A percentile compares a stretch with the other conserved stretches of the same genome.
These are phyloP conservation scores for Triops longicaudatus DNA, from an alignment of 1,140 invertebrate species.

Conservation along the genomic window DNA sequence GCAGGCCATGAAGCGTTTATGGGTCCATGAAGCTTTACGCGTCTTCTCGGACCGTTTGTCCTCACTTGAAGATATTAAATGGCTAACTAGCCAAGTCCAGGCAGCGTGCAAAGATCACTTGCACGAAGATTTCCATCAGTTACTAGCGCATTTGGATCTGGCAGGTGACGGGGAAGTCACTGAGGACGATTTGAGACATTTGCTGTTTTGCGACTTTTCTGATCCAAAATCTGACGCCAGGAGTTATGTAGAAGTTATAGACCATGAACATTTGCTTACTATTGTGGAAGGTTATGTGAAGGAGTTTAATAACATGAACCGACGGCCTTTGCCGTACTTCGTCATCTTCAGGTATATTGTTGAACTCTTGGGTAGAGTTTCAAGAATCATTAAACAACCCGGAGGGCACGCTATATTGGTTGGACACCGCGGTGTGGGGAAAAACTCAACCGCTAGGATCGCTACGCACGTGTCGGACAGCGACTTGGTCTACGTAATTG, in stretches of 20 bases:
- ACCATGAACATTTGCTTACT: conserved; percentile 67
- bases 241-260: conserved; percentile 77
- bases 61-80: conserved; percentile 68
- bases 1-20: conserved; percentile 79
- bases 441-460: conserved; percentile 79
- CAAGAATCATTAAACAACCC: conserved; percentile 80
- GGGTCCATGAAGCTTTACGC: conserved; percentile 84
- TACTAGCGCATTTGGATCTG: conserved; percentile 45
- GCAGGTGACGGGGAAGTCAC: conserved; percentile 49
- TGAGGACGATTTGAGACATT: conserved; percentile 67
- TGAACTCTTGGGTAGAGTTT: conserved; percentile 17
- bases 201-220: conserved; percentile 91
- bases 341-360: not conserved
- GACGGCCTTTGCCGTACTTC: conserved; percentile 74
- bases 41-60: conserved; percentile 90
- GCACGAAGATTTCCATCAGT: conserved; percentile 46
- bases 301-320: conserved; percentile 93
- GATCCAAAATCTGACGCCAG: conserved; percentile 86
- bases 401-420: conserved; percentile 73
- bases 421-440: conserved; percentile 84
- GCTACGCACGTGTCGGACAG: conserved; percentile 89
- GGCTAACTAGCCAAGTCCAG: conserved; percentile 57
- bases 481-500: conserved; percentile 61
- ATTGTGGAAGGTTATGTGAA: conserved; percentile 84
- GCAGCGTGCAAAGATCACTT: conserved; percentile 42